A percentile compares a stretch with the other conserved stretches of the same genome.
These are phyloP conservation scores for Tricholaema leucomelas DNA, from an alignment of 2,113 vertebrate genomes.

Conservation along the genomic window DNA sequence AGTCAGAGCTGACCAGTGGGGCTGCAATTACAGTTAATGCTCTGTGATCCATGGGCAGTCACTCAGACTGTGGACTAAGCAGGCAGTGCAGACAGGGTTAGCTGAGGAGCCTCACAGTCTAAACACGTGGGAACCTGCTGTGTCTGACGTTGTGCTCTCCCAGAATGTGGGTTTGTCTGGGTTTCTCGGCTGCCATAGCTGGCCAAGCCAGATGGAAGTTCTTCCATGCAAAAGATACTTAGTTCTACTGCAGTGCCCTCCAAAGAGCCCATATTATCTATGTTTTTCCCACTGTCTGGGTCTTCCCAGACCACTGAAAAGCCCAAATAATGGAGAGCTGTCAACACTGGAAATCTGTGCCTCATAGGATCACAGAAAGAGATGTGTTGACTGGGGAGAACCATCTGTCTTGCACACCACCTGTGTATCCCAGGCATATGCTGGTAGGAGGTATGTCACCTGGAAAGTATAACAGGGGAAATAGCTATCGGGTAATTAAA, in stretches of 20 bases:
- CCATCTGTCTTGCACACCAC: neutral
- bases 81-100: rapidly evolving
- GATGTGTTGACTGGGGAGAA: neutral
- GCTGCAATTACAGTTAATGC: neutral
- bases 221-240: neutral
- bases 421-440: neutral
- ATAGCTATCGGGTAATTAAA: neutral
- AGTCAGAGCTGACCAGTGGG: neutral
- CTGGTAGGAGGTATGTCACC: neutral
- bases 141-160: neutral
- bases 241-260: neutral
- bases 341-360: neutral
- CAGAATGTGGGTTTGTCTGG: neutral
- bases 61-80: neutral
- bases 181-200: neutral
- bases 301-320: neutral
- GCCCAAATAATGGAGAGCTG: neutral
- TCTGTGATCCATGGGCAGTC: neutral
- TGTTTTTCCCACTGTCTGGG: neutral
- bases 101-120: neutral
- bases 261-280: neutral
- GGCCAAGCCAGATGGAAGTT: neutral
- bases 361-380: neutral
- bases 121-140: neutral
- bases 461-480: neutral